Base-by-base conservation (phyloP, 2,797 vertebrate species). In the Leucoraja ocellata region DNA sequence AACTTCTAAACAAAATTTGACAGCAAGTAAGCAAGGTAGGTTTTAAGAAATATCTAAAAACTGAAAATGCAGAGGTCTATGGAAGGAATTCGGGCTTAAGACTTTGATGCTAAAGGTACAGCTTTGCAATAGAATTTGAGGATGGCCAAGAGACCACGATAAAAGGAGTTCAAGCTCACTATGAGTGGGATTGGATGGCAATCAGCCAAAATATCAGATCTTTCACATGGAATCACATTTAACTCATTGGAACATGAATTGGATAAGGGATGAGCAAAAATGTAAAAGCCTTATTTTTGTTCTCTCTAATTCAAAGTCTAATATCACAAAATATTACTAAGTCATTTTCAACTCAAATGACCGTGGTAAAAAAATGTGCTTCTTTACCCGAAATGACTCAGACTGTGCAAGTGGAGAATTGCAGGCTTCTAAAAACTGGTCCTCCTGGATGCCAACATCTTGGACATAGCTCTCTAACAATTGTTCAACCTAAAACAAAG, bases 381-480 rank as follows among this genome's bases (percentile, higher is more conserved):
- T 71, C 32, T 84, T 71, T 95, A 99, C 99, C 98, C 99, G 98
- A 93, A 98, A 96, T 28, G 98, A 96, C 94, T 96, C 97, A 11
- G 98, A 98, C 95, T 97, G 98, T 94, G 97, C 98, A 94, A 99
- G 97, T 18, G 98, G 98, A 95, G 98, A 98, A 4, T 96, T 96
- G 94, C 98, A 99, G 16, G 98, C 98, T 93, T 98, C 97, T 95
- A 99, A 96, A 95, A 99, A 99, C 94, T 99, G 99, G 95, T 99
- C 97, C 95, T 99, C 99, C 83, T 97, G 98, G 95, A 99, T 99
- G 95, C 99, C 99, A 94, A 99, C 97, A 95, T 99, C 99, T 95
- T 98, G 97, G 96, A 99, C 98, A 94, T 98, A 98, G 95, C 96
- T 96, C 95, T 98, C 98, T 94, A 99, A 94, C 93, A 99, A 95